Evolutionary conservation across 2,113 vertebrate species (phyloP).

Genomic region (Actinemys pallida): DNA sequence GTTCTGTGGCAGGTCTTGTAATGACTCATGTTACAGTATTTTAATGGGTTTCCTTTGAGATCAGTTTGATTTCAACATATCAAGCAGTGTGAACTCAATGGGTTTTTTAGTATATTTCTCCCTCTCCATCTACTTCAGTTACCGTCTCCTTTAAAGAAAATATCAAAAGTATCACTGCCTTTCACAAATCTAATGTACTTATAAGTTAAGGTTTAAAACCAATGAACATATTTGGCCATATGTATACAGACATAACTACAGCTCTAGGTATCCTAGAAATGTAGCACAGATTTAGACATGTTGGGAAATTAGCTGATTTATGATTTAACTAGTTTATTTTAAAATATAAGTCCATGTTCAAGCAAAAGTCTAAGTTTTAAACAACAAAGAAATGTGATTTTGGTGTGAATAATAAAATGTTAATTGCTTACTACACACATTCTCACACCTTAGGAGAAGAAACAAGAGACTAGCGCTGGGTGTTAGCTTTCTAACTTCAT

Average conservation of each 20-base stretch:
- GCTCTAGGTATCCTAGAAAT: not conserved
- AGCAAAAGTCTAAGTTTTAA: not conserved
- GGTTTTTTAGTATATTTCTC: not conserved
- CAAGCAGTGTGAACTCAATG: slow-evolving; percentile 53
- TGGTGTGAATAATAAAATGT: not conserved
- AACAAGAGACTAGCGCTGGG: not conserved
- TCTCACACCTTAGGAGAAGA: not conserved
- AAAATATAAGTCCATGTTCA: not conserved
- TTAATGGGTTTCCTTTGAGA: slow-evolving; percentile 85
- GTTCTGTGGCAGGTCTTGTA: slow-evolving; percentile 79
- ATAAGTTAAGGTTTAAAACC: slow-evolving; percentile 27
- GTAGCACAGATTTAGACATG: not conserved
- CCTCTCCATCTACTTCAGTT: slow-evolving; percentile 41
- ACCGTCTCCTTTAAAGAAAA: slow-evolving; percentile 31
- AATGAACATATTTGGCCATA: not conserved
- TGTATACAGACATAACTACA: not conserved
- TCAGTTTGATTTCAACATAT: slow-evolving; percentile 76
- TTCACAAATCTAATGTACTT: slow-evolving; percentile 45
- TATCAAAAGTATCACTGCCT: slow-evolving; percentile 4
- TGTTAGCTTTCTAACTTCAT: slow-evolving; percentile 5
- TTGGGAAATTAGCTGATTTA: not conserved
- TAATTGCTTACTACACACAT: not conserved
- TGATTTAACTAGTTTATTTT: not conserved
- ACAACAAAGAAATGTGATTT: not conserved
- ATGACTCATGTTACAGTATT: slow-evolving; percentile 78